Evolutionary conservation across 2,797 vertebrate genomes (phyloP).

Genomic region (Poeciliopsis turneri): DNA sequence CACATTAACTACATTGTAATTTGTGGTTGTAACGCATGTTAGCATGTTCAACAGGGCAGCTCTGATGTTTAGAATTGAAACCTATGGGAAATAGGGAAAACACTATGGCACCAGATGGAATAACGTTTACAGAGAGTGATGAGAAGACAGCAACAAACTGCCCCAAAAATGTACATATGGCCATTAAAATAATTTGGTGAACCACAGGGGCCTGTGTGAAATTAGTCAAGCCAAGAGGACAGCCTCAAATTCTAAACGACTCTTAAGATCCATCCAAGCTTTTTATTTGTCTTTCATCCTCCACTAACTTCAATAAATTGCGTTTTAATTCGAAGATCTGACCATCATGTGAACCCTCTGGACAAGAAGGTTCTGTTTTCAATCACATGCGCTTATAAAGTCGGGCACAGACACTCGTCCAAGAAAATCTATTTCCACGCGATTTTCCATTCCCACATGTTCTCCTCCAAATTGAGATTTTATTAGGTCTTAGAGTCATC

Average conservation of each 20-base stretch:
- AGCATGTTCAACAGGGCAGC: neutral
- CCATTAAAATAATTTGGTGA: constrained; percentile 12
- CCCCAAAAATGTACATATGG: constrained; percentile 20
- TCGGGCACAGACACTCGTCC: neutral
- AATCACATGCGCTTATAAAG: constrained; percentile 1
- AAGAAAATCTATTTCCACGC: constrained; percentile 21
- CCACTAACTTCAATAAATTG: neutral
- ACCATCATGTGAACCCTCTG: constrained; percentile 10
- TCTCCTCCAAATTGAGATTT: constrained; percentile 31
- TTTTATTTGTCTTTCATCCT: neutral
- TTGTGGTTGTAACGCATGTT: neutral
- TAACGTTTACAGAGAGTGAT: constrained; percentile 1
- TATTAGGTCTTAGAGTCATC: constrained; percentile 18
- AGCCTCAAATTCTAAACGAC: neutral
- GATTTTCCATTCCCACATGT: constrained; percentile 16
- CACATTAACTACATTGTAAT: neutral
- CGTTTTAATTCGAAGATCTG: constrained; percentile 18
- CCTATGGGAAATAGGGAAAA: neutral
- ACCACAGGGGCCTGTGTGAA: constrained; percentile 8
- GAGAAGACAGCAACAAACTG: constrained; percentile 14
- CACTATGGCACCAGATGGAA: constrained; percentile 4
- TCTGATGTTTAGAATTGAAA: neutral
- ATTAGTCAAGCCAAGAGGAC: neutral
- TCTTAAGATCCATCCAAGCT: neutral
- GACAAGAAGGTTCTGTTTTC: constrained; percentile 14